Evolutionary conservation across 2,113 vertebrate species (phyloP), one percentile per base, ranked within the genome.

Genomic region (Sisor rabdophorus): DNA sequence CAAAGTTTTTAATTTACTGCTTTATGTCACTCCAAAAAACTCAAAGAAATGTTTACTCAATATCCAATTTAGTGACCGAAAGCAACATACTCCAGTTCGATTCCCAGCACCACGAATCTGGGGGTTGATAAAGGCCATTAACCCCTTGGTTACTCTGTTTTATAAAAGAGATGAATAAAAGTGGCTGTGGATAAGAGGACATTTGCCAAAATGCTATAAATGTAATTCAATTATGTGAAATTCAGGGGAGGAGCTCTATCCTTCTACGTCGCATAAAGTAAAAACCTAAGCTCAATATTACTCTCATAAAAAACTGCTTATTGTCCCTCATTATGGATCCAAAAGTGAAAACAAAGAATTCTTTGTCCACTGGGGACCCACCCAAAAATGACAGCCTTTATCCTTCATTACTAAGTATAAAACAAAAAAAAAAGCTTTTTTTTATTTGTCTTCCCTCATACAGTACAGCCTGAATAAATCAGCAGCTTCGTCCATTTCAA

Each of bases 401-500:
- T 47, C 13, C 30, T 11, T 71, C 3, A 22, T 36, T 36, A 56
- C 9, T 2, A n/a, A 40, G 70, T 8, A 30, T 10, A 71, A 36
- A 4, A 15, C 67, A 53, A 52, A 53, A 52, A 20, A 32, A 61
- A 30, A 59, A 40, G 10, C 2, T 19, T 3, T 44, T 44, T 1
- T 44, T 4, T 4, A 44, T 7, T 9, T 44, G 5, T 44, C 40
- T 44, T 10, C 10, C 40, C 4, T 44, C 40, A 44, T 44, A 44
- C 40, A 44, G 0, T 44, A 22, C 10, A n/a, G 10, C 20, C 19
- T 64, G 16, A 44, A 50, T 19, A 44, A 68, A 50, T 68, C 65
- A 68, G 65, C 56, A 59, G 40, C 61, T 55, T 55, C 56, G 73
- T 56, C 61, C 50, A 9, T 67, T 40, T 67, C n/a, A 19, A 61